Percentiles rank a stretch among this genome's conserved stretches.
These are phyloP conservation scores for Rhea pennata DNA, from an alignment of 2,113 vertebrate species.

Conservation along the genomic window DNA sequence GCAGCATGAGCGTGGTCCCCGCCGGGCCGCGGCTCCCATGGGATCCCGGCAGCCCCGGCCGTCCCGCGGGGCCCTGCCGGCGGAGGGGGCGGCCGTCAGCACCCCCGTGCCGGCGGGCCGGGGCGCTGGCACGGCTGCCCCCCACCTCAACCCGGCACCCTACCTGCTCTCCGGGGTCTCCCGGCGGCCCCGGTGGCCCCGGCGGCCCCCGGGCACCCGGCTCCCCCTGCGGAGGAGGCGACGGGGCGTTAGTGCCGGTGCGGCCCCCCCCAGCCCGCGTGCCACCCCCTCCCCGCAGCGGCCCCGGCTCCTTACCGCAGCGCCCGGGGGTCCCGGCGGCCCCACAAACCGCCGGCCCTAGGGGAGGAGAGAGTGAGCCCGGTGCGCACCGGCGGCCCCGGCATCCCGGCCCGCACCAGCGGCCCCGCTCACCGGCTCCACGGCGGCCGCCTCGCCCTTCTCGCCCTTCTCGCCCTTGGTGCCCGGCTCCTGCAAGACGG, in stretches of 20 bases:
- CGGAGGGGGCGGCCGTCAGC: neutral
- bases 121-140: neutral
- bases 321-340: neutral
- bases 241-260: neutral
- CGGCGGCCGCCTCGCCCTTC: conserved; percentile 83
- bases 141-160: neutral
- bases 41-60: conserved; percentile 84
- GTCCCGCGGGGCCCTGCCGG: conserved; percentile 85
- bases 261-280: neutral
- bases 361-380: neutral
- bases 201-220: conserved; percentile 75
- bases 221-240: conserved; percentile 58
- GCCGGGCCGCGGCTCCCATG: conserved; percentile 87
- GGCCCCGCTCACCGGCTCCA: conserved; percentile 80
- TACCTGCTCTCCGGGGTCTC: conserved; percentile 88
- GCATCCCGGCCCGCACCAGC: too few relatives aligned
- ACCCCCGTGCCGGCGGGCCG: neutral
- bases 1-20: conserved; percentile 90
- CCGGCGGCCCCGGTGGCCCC: conserved; percentile 80
- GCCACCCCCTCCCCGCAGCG: neutral
- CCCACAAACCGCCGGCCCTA: neutral
- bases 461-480: conserved; percentile 86
- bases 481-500: neutral
- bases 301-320: neutral
- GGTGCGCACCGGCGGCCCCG: neutral